Evolutionary conservation across 2,888 invertebrate genomes (phyloP).

Genomic region (Ectobius pallidus): DNA sequence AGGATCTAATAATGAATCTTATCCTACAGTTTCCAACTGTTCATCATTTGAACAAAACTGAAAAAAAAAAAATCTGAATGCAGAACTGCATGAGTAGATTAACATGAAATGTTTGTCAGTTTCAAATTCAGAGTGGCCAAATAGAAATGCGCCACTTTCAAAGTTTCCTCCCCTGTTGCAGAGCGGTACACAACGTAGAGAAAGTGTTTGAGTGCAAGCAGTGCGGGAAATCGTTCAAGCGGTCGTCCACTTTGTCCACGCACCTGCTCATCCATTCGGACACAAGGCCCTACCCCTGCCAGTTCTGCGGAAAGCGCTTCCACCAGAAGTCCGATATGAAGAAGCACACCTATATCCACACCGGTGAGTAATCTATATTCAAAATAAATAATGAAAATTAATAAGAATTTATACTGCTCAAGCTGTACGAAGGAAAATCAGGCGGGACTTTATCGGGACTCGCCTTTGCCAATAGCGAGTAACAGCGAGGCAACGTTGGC

Average conservation of each 20-base stretch:
- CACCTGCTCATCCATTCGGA: slow-evolving; percentile 97
- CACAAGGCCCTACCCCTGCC: slow-evolving; percentile 96
- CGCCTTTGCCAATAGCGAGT: no score
- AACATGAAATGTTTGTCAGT: no score
- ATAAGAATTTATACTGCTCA: no score
- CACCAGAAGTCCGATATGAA: slow-evolving; percentile 99
- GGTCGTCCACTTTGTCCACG: slow-evolving; percentile 94
- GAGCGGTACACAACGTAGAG: slow-evolving; percentile 91
- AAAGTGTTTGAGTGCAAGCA: slow-evolving; percentile 91
- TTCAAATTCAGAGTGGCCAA: not conserved
- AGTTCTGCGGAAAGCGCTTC: slow-evolving; percentile 97
- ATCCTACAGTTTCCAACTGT: no score
- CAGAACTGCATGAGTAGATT: no score
- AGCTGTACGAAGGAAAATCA: no score
- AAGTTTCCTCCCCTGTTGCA: slow-evolving; percentile 51
- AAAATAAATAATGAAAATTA: no score
- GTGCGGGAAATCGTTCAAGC: slow-evolving; percentile 87
- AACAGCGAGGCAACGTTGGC: no score
- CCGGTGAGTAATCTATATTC: slow-evolving; percentile 35
- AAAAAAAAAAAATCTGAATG: no score
- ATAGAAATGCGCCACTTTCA: not conserved
- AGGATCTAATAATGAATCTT: no score
- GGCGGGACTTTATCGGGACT: no score
- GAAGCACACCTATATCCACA: slow-evolving; percentile 87
- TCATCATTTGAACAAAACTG: no score